Evolutionary conservation across 2,113 vertebrate genomes (phyloP), one percentile per base, ranked within the genome.

Genomic region (Neogobius melanostomus): DNA sequence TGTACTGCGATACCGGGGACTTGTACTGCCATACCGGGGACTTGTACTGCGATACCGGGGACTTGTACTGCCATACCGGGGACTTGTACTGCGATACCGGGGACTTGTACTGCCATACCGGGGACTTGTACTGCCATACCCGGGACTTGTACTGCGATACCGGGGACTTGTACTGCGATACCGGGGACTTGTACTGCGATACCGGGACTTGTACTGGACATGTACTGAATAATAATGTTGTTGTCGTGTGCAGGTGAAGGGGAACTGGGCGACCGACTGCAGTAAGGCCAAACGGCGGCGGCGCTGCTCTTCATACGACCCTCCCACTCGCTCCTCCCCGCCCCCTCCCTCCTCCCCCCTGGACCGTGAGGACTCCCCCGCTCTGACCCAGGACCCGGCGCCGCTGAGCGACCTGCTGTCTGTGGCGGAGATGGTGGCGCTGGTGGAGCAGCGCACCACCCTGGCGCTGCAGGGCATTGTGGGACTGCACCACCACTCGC

Each of bases 371-470:
- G 56, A 59, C 21, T 15, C 28, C 6, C 5, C 56, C 17, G 6
- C 28, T 43, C 56, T 77, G 53, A 28, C 17, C 11, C 28, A 36
- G 80, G 1, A 86, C 88, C 6, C 79, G 91, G 10, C 28, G 28
- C 28, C 28, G 28, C 28, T 36, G 28, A 36, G 28, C 0, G 95
- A 97, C 76, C 85, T 97, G 71, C 89, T 97, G 10, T 97, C 97
- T 0, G 97, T 98, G 70, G 97, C 97, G 0, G 95, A 98, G 82
- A 97, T 98, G 97, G 96, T 98, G 76, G 97, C 97, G 0, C 75
- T 96, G 83, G 97, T 98, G 8, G 97, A 98, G 80, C 95, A 92
- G 86, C 90, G 97, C 76, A 91, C 96, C 0, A 94, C 95, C 0
- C 72, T 95, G 91, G 95, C 95, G 0, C 75, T 96, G 69, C 95